Evolutionary conservation across 2,113 vertebrate genomes (phyloP).

Genomic region (Psittacula cyanocephala): DNA sequence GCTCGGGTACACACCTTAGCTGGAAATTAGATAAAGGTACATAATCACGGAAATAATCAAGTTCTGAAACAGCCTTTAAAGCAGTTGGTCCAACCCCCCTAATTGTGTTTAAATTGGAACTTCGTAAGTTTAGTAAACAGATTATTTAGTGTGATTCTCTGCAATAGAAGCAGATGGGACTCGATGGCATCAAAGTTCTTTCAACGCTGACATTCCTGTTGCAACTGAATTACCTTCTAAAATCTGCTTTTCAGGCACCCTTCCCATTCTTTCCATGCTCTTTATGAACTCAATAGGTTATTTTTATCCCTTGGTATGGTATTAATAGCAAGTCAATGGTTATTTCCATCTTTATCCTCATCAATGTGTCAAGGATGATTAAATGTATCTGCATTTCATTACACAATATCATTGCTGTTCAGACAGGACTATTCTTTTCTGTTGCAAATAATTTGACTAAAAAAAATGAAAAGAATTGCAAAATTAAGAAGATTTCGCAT

Average conservation of each 20-base stretch:
- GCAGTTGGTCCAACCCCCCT: background rate
- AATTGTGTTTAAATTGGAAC: background rate
- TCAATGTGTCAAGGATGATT: conserved; percentile 15
- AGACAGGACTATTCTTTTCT: background rate
- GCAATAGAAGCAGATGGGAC: background rate
- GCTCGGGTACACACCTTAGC: background rate
- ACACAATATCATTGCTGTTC: background rate
- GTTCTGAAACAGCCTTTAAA: background rate
- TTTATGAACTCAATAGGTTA: background rate
- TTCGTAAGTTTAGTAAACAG: background rate
- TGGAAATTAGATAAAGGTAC: background rate
- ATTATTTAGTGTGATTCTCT: background rate
- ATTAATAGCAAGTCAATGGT: conserved; percentile 40
- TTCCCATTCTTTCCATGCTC: background rate
- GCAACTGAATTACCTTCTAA: background rate
- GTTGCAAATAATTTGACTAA: background rate
- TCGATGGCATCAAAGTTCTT: background rate
- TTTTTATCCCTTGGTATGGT: conserved; percentile 21
- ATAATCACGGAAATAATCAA: background rate
- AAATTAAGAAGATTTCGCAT: background rate
- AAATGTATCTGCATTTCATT: background rate
- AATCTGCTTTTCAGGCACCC: background rate
- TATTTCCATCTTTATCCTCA: conserved; percentile 37
- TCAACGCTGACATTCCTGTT: background rate
- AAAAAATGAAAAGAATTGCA: background rate